A percentile compares a stretch with the other conserved stretches of the same genome.
Conservation (phyloP, 2,797 vertebrate genomes). For the Melanotaenia maccullochi region DNA sequence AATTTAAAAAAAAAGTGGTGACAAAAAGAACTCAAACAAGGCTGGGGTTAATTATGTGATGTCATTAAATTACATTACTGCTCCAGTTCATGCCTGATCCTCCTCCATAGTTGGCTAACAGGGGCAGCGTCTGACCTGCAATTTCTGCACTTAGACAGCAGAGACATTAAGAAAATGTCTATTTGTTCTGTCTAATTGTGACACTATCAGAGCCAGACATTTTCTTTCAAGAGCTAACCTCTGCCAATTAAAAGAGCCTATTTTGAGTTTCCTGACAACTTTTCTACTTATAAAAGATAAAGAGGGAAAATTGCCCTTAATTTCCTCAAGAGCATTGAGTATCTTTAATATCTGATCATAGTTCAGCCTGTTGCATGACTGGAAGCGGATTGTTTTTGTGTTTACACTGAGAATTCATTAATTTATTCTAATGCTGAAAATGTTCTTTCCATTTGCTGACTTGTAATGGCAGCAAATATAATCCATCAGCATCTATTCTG, state of each 20-base stretch:
- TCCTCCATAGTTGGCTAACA: slow-evolving; percentile 9
- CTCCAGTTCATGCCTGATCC: slow-evolving; percentile 28
- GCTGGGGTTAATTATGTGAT: slow-evolving; percentile 56
- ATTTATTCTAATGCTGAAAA: slow-evolving; percentile 9
- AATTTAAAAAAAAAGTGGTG: slow-evolving; percentile 45
- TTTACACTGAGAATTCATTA: background rate
- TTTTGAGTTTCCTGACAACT: slow-evolving; percentile 9
- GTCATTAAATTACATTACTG: slow-evolving; percentile 60
- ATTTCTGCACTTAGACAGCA: slow-evolving; percentile 36
- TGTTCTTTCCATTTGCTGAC: background rate
- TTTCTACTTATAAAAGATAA: background rate
- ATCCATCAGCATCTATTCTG: background rate
- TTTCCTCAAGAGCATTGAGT: slow-evolving; percentile 4
- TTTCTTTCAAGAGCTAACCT: slow-evolving; percentile 28
- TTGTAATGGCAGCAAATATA: background rate
- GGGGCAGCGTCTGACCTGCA: slow-evolving; percentile 20
- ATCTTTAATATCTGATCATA: background rate
- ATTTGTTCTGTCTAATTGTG: slow-evolving; percentile 40
- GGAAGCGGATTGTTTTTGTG: background rate
- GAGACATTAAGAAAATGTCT: slow-evolving; percentile 27
- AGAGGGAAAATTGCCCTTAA: slow-evolving; percentile 22
- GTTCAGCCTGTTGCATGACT: background rate
- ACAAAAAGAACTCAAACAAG: slow-evolving; percentile 45
- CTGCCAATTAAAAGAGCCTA: slow-evolving; percentile 24
- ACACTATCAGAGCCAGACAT: slow-evolving; percentile 16